Base-by-base conservation (phyloP, 2,888 invertebrate genomes). In the Acleris sparsana region DNA sequence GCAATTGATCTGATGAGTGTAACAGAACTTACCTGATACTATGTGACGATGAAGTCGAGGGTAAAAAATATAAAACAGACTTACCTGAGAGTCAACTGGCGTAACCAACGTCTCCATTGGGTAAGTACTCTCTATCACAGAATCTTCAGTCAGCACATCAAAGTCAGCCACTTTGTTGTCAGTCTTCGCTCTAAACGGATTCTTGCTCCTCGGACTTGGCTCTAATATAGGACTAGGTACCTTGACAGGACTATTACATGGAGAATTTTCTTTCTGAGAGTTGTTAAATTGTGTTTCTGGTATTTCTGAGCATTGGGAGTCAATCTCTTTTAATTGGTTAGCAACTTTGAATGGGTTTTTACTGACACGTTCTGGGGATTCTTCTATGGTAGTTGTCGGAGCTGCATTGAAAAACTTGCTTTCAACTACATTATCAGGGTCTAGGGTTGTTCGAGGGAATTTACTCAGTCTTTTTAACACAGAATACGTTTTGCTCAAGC, bases 391-490 rank as follows among this genome's bases (percentile, higher is more conserved):
- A 39, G 39, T 39, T 71, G 72, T 13, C 56, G 22, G 29, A 39
- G 16, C 25, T 55, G 80, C 65, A 65, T 79, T 80, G 74, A 95
- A 95, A 79, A 94, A 95, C 63, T 94, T 93, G 74, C 95, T 95
- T 73, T 94, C 93, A 4, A 95, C 92, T n/a, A 93, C 80, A 75
- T 88, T 84, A 4, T 62, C 55, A 59, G 83, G 78, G 62, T 85
- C 86, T 62, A 92, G 70, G 1, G 89, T 74, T 1, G 93, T 94
- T 72, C 91, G 82, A 62, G 92, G 90, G 68, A 94, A 94, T 71
- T 86, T 88, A 72, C 94, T 94, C 2, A 94, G 74, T 79, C 85
- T 88, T 74, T 89, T 92, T 1, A 93, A 71, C 1, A 87, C 78
- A 0, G 84, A 78, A 65, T 86, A 85, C 7, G 84, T 82, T 11